Conservation (phyloP, 2,888 invertebrate species). For the Phanerotoma sp. region DNA sequence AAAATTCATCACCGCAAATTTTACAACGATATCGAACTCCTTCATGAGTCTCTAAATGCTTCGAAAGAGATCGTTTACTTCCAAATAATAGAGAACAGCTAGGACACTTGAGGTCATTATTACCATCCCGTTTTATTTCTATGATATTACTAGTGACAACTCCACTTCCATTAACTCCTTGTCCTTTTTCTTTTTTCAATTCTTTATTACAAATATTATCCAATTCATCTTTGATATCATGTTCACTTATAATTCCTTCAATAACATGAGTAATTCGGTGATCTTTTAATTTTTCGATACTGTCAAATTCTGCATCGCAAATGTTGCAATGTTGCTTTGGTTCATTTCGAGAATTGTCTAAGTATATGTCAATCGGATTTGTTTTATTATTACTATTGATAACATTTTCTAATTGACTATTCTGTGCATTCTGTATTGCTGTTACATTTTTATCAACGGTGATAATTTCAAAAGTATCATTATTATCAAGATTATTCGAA, state of each 20-base stretch:
- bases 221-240: conserved; percentile 42
- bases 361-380: conserved; percentile 31
- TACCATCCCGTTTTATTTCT: no score
- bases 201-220: conserved; percentile 28
- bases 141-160: no score
- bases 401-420: conserved; percentile 11
- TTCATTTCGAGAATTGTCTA: conserved; percentile 35
- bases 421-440: conserved; percentile 7
- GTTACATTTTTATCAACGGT: conserved; percentile 24
- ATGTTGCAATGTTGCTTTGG: conserved; percentile 42
- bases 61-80: conserved; percentile 39
- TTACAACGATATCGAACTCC: conserved; percentile 42
- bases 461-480: conserved; percentile 27
- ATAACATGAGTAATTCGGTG: conserved; percentile 49
- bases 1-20: conserved; percentile 45
- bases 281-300: conserved; percentile 43
- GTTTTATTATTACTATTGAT: conserved; percentile 2
- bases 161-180: conserved; percentile 6
- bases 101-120: conserved; percentile 38
- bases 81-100: conserved; percentile 39
- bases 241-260: conserved; percentile 47
- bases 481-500: conserved; percentile 32
- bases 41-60: conserved; percentile 42
- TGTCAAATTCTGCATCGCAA: conserved; percentile 45
- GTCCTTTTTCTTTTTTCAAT: conserved; percentile 1